Evolutionary conservation across 2,888 invertebrate species (phyloP).

Genomic region (Pterostichus madidus): DNA sequence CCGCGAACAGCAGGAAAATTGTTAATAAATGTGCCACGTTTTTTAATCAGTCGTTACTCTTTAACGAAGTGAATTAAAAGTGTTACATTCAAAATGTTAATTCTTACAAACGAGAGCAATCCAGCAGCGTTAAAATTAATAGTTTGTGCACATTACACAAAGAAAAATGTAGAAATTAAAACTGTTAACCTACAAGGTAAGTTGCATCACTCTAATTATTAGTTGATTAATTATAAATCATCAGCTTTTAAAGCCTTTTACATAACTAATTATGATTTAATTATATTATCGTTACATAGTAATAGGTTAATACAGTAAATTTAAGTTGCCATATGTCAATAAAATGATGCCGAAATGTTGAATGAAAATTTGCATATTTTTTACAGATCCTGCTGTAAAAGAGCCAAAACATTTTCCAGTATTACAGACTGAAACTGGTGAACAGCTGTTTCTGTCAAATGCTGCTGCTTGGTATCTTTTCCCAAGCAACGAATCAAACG

Average conservation of each 20-base stretch:
- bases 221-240: neutral
- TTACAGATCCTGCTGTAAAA: slow-evolving; percentile 78
- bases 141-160: slow-evolving; percentile 84
- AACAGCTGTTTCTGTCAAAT: slow-evolving; percentile 85
- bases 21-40: slow-evolving; percentile 50
- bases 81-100: slow-evolving; percentile 79
- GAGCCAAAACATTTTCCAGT: slow-evolving; percentile 83
- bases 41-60: neutral
- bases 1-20: slow-evolving; percentile 31
- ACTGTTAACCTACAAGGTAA: slow-evolving; percentile 83
- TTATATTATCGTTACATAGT: neutral
- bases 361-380: slow-evolving; percentile 33
- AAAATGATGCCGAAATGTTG: neutral
- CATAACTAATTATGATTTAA: slow-evolving; percentile 17
- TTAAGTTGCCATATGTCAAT: slow-evolving; percentile 11
- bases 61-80: neutral
- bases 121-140: slow-evolving; percentile 87
- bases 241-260: neutral
- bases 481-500: slow-evolving; percentile 76
- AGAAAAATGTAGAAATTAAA: slow-evolving; percentile 80
- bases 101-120: slow-evolving; percentile 88
- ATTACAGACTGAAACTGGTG: slow-evolving; percentile 81
- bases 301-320: neutral
- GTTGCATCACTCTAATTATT: slow-evolving; percentile 50
- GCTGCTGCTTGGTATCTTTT: slow-evolving; percentile 85